Conservation (phyloP, 1,140 invertebrate species). For the Phymorhynchus buccinoides region DNA sequence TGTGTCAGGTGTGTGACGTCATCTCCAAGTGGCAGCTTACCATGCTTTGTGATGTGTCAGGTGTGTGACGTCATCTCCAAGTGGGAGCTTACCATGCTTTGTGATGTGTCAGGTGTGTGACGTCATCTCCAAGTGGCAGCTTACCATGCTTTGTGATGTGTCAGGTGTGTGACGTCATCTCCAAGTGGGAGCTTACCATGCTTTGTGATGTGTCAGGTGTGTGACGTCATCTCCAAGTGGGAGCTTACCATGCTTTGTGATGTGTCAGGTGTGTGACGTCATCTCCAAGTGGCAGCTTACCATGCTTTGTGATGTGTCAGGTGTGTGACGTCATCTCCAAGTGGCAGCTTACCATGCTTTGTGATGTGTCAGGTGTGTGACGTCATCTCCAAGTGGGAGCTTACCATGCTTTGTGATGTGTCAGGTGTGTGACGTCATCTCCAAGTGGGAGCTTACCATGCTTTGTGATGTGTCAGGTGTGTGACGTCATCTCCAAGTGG, state of each 20-base stretch:
- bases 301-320: constrained; percentile 71
- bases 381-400: constrained; percentile 97
- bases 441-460: constrained; percentile 90
- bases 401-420: not conserved
- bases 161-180: constrained; percentile 94
- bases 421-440: constrained; percentile 94
- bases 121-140: constrained; percentile 97
- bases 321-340: constrained; percentile 96
- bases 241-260: constrained; percentile 78
- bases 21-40: constrained; percentile 95
- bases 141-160: not conserved
- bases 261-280: constrained; percentile 88
- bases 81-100: constrained; percentile 84
- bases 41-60: constrained; percentile 71
- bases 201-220: constrained; percentile 79
- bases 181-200: constrained; percentile 90
- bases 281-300: constrained; percentile 95
- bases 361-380: constrained; percentile 85
- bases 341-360: constrained; percentile 84
- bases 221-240: constrained; percentile 97
- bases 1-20: constrained; percentile 88
- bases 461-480: constrained; percentile 79
- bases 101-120: constrained; percentile 85
- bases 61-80: constrained; percentile 96
- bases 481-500: constrained; percentile 97